A percentile compares a stretch with the other conserved stretches of the same genome.
Conservation (phyloP, 2,797 vertebrate genomes). For the Heliangelus exortis region DNA sequence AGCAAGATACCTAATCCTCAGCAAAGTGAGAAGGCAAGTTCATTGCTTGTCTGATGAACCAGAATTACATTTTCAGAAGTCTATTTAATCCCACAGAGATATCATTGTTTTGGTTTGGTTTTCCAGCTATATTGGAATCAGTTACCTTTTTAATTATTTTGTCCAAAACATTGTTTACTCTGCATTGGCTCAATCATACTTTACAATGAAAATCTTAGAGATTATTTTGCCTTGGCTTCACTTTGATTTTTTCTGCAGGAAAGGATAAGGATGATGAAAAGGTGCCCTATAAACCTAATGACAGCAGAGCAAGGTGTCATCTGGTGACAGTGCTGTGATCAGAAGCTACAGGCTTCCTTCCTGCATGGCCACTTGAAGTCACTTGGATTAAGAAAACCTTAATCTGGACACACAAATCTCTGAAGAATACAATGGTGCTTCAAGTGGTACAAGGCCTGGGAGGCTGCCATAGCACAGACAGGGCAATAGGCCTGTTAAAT, state of each 20-base stretch:
- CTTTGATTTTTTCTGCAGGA: not conserved
- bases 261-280: not conserved
- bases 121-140: not conserved
- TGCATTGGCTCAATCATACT: not conserved
- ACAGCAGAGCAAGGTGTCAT: not conserved
- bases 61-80: not conserved
- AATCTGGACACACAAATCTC: not conserved
- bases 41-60: not conserved
- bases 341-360: not conserved
- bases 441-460: not conserved
- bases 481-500: not conserved
- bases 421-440: not conserved
- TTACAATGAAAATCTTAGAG: not conserved
- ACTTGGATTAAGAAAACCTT: not conserved
- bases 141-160: not conserved
- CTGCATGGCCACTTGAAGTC: not conserved
- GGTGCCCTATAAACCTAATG: not conserved
- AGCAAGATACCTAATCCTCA: not conserved
- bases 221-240: not conserved
- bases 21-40: not conserved
- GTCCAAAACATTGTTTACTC: not conserved
- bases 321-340: not conserved
- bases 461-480: not conserved
- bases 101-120: not conserved
- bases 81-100: not conserved